Evolutionary conservation across 2,888 invertebrate species (phyloP).

Genomic region (Dicyrtomina minuta): DNA sequence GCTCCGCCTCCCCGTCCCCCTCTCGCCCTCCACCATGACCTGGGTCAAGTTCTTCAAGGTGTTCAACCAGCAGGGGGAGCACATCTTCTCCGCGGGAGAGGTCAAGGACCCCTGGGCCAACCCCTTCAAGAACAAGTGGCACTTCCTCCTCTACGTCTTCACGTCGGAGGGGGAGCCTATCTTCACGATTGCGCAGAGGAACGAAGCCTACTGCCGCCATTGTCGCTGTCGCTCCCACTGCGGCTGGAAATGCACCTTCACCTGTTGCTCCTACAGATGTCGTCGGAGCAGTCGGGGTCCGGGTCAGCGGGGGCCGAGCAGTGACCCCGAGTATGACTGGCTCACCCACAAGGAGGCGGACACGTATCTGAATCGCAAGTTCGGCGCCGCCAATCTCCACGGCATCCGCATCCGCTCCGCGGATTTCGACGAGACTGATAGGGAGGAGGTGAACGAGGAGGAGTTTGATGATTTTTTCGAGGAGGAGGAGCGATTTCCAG

Average conservation of each 20-base stretch:
- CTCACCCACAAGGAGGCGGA: neutral
- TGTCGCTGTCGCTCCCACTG: no score
- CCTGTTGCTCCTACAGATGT: no score
- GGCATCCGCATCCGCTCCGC: no score
- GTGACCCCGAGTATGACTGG: neutral
- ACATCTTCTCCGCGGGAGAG: conserved; percentile 20
- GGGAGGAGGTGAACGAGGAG: no score
- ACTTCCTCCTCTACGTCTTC: conserved; percentile 6
- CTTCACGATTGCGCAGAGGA: conserved; percentile 1
- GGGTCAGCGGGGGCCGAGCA: no score
- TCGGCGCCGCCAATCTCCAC: no score
- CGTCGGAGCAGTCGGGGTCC: no score
- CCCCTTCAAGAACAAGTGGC: neutral
- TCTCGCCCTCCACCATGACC: no score
- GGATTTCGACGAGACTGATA: no score
- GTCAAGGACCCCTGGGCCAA: neutral
- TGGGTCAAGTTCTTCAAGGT: conserved; percentile 7
- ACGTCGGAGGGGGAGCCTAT: neutral
- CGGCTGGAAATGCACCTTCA: neutral
- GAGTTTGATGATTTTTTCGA: no score
- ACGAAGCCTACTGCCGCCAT: neutral
- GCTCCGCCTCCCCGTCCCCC: no score
- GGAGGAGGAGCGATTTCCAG: no score
- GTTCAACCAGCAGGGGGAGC: neutral
- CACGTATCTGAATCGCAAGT: neutral